phyloP scores from a whole-genome alignment of 2,888 invertebrate genomes.

The Phyto melanocephala region DNA sequence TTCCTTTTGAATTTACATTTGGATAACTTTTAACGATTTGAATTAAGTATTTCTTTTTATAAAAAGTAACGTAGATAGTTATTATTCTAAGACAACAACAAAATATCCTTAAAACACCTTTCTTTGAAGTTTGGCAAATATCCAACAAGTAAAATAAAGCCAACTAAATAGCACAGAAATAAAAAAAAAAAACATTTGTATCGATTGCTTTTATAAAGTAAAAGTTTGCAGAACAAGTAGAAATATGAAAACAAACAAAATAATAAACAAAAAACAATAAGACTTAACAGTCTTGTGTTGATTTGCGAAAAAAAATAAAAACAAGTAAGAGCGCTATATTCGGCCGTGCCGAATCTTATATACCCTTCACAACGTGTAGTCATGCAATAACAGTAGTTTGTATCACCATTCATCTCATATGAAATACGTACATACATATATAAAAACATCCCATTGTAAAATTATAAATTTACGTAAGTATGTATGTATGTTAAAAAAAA shows the following conservation, averaged over 20 bases:
- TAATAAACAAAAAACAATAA: not conserved
- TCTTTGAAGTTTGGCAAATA: constrained; percentile 15
- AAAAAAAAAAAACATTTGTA: not conserved
- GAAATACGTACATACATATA: too few species aligned
- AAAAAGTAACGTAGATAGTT: not conserved
- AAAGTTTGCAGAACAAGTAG: constrained; percentile 20
- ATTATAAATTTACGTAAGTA: too few species aligned
- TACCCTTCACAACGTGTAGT: too few species aligned
- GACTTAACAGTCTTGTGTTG: not conserved
- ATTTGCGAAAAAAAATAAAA: not conserved
- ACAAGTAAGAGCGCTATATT: too few species aligned
- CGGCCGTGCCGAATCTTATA: too few species aligned
- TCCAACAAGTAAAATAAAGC: constrained; percentile 1
- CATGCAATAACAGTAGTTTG: too few species aligned
- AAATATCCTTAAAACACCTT: not conserved
- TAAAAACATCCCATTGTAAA: too few species aligned
- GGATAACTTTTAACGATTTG: not conserved
- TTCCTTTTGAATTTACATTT: too few species aligned
- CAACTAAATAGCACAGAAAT: not conserved
- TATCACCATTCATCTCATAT: too few species aligned
- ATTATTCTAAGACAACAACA: not conserved
- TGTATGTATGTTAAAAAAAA: too few species aligned
- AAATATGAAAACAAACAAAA: not conserved
- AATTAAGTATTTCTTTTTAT: not conserved
- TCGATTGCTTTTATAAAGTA: constrained; percentile 12